These are phyloP conservation scores for Mastigias papua DNA, from an alignment of 30 jellyfish, hydroid and myxozoan species.

Conservation along the genomic window DNA sequence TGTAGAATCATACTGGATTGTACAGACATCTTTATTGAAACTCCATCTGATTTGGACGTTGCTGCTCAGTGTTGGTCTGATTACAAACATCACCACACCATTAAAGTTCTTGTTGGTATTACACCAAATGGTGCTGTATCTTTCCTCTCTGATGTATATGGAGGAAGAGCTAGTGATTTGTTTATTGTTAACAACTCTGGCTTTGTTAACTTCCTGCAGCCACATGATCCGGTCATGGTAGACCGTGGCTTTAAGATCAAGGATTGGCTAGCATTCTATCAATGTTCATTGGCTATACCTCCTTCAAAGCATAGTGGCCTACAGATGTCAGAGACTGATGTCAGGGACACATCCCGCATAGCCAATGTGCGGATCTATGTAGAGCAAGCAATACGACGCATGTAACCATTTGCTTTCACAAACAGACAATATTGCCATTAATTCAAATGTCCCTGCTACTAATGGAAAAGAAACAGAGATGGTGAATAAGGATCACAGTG, in stretches of 20 bases:
- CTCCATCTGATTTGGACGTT: slow-evolving; percentile 54
- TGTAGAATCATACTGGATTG: slow-evolving; percentile 54
- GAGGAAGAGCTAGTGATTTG: slow-evolving; percentile 77
- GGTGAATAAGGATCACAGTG: too few species aligned
- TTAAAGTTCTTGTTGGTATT: slow-evolving; percentile 62
- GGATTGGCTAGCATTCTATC: neutral
- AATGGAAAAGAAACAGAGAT: too few species aligned
- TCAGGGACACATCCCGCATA: neutral
- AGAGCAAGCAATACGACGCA: slow-evolving; percentile 46
- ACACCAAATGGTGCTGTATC: slow-evolving; percentile 81
- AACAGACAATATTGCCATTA: slow-evolving; percentile 52
- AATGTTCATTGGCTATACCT: neutral
- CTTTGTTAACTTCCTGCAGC: slow-evolving; percentile 45
- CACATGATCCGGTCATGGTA: slow-evolving; percentile 71
- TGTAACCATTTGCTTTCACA: slow-evolving; percentile 24
- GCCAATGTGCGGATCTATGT: neutral
- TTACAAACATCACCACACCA: slow-evolving; percentile 86
- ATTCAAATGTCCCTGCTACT: too few species aligned
- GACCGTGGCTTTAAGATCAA: slow-evolving; percentile 75
- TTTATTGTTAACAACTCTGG: slow-evolving; percentile 64
- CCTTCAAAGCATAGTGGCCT: neutral
- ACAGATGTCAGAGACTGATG: neutral
- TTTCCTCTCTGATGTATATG: slow-evolving; percentile 71
- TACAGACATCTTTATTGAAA: slow-evolving; percentile 51
- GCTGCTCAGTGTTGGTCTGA: slow-evolving; percentile 64